phyloP scores from a whole-genome alignment of 2,113 vertebrate species.

The Eclectus roratus region DNA sequence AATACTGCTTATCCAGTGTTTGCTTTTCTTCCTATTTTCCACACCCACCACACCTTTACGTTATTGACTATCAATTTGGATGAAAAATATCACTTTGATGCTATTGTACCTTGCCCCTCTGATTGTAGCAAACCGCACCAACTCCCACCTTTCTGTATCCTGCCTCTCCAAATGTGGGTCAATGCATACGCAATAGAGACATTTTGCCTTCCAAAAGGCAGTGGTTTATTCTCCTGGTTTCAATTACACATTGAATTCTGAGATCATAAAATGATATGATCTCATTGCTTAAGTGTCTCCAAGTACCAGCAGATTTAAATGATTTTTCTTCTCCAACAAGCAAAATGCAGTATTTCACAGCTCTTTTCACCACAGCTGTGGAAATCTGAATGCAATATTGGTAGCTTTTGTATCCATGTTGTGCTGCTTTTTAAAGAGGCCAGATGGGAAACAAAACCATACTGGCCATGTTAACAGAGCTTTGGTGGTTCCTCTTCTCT shows the following conservation, averaged over 20 bases:
- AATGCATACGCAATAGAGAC: neutral
- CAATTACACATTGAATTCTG: neutral
- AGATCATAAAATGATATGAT: constrained; percentile 8
- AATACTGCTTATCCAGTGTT: neutral
- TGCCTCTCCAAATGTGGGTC: neutral
- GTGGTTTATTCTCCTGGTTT: neutral
- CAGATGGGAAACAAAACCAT: neutral
- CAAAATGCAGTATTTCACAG: neutral
- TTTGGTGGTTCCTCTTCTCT: neutral
- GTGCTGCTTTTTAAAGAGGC: neutral
- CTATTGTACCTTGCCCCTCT: neutral
- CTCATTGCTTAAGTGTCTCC: neutral
- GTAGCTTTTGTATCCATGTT: neutral
- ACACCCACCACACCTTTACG: neutral
- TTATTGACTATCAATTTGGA: neutral
- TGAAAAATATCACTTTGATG: neutral
- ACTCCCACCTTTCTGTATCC: neutral
- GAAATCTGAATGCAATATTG: neutral
- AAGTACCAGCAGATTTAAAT: neutral
- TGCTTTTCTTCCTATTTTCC: neutral
- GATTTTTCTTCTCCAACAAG: neutral
- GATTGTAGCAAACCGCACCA: neutral
- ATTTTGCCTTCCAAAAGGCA: neutral
- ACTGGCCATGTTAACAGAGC: neutral
- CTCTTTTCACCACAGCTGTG: neutral